Evolutionary conservation across 2,797 vertebrate species (phyloP), one percentile per base, ranked within the genome.

Genomic region (Nyctalus aviator): DNA sequence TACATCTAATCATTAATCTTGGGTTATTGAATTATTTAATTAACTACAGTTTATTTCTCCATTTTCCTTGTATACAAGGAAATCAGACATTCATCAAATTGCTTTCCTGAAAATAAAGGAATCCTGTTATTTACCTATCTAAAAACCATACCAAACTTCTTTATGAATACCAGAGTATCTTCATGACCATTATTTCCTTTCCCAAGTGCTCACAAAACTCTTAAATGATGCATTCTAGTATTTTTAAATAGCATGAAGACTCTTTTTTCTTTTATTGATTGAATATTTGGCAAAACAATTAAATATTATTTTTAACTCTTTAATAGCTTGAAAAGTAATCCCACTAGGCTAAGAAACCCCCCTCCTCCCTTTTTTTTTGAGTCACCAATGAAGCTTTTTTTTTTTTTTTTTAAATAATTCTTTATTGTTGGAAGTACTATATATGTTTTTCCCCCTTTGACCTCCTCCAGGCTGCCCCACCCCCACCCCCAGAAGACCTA

Each of bases 251-350:
- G 55, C 23, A 84, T 0, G 15, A 92, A 4, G 44, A 46, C 32
- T 95, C 35, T 10, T 92, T 37, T 91, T 84, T 89, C 83, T 91
- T 79, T 20, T 11, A 62, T 2, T 79, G 21, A 53, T 15, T 76
- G 10, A 91, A 92, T 90, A 95, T 59, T 35, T 88, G 75, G 18
- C 62, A 44, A 94, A 93, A 77, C 17, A 87, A 55, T 76, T 27
- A 94, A 95, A 17, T 48, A 64, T 71, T 44, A 94, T 82, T 94
- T 94, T 72, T n/a, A 85, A 89, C 37, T 87, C 82, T 90, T 83
- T 35, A 89, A 30, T 37, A 91, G 27, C 25, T 91, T 85, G 53
- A 73, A 82, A 79, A 88, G 12, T 88, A 94, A 87, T 69, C 85
- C 59, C 95, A 55, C 57, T 57, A 94, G 9, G 2, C 37, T 25